Evolutionary conservation across 2,113 vertebrate species (phyloP).

Genomic region (Synchiropus splendidus): DNA sequence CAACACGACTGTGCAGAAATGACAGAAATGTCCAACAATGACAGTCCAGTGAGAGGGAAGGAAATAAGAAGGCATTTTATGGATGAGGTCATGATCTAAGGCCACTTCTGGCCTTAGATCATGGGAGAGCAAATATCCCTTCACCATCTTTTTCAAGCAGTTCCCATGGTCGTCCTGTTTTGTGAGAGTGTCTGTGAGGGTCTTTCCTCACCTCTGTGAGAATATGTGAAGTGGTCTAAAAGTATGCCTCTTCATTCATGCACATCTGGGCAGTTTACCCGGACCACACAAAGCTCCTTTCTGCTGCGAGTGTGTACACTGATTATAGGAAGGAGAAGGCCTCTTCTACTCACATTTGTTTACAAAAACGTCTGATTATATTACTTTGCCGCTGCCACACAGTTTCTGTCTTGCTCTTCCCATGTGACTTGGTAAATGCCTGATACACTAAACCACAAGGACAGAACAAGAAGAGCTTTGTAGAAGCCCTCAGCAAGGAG

Average conservation of each 20-base stretch:
- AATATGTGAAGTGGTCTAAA: constrained; percentile 12
- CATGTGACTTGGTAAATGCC: constrained; percentile 17
- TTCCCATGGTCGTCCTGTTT: not conserved
- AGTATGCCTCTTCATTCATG: too few species aligned
- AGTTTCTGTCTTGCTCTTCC: constrained; percentile 4
- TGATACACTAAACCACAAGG: constrained; percentile 22
- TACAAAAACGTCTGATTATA: too few species aligned
- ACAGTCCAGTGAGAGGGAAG: too few species aligned
- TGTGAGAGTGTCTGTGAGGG: not conserved
- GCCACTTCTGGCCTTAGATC: too few species aligned
- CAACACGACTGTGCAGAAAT: too few species aligned
- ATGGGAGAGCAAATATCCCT: too few species aligned
- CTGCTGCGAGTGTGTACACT: not conserved
- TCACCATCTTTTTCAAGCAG: not conserved
- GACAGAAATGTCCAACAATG: too few species aligned
- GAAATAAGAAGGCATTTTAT: too few species aligned
- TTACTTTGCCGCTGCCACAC: constrained; percentile 2
- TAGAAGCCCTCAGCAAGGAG: constrained; percentile 16
- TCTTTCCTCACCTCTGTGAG: constrained; percentile 9
- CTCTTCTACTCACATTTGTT: too few species aligned
- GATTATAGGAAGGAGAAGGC: too few species aligned
- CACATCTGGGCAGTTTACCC: not conserved
- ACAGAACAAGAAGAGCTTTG: constrained; percentile 43
- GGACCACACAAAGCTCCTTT: constrained; percentile 2
- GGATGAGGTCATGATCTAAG: too few species aligned